Base-by-base conservation (phyloP, 2,797 vertebrate genomes). In the Neomorphus geoffroyi region DNA sequence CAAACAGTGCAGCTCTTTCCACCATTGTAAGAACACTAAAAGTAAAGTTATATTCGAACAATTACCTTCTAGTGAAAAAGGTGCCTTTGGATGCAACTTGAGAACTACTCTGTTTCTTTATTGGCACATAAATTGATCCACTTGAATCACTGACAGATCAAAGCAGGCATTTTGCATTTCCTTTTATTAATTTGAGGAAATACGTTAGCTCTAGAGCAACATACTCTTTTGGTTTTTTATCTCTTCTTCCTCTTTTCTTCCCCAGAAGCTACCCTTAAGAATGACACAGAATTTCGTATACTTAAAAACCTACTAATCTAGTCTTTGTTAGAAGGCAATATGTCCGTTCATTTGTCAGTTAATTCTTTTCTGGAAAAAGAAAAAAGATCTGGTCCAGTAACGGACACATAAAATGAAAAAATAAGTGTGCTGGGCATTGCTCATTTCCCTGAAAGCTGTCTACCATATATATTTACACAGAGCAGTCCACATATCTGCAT, bases 1-100 rank as follows among this genome's bases (percentile, higher is more conserved):
- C 67, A 92, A 93, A 67, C 13, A 18, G 5, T 72, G 73, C 12
- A 24, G 26, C 39, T 57, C 28, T 86, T 84, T 79, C 24, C n/a
- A 26, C 54, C 35, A 65, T 33, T 83, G 13, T 92, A 80, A 78
- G 39, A 74, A 74, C 32, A 75, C 32, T 39, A 77, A 51, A 92
- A 96, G 30, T 92, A 87, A 48, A 5, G 10, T 24, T 88, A 51
- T 54, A 37, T 88, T 75, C 79, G 27, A 81, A 39, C 80, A 83
- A 80, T 92, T 94, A 39, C 28, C 32, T 91, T 70, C 57, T 57
- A 45, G 45, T 79, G 64, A 80, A 48, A 87, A 89, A 88, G 16
- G 61, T 90, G 80, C 64, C 54, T 69, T 91, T 88, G 82, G 9
- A 51, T 92, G 71, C 74, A 89, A 46, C 70, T 81, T 96, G 64